These are phyloP conservation scores for Chionoecetes opilio DNA, from an alignment of 1,140 invertebrate species.

Conservation along the genomic window DNA sequence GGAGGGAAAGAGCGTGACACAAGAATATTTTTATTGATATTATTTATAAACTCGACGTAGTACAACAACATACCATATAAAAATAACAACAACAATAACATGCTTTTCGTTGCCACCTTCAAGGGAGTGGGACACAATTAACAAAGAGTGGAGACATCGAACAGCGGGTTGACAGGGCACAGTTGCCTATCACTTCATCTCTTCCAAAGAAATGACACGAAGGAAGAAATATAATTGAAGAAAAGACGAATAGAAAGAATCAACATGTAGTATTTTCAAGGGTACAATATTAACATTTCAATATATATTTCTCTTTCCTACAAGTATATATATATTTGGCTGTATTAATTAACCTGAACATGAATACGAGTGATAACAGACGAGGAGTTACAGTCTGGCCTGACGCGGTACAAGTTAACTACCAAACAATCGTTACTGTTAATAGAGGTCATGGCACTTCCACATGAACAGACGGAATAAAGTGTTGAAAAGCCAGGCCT, in stretches of 20 bases:
- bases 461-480: too few species aligned
- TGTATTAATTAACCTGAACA: neutral
- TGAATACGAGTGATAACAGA: neutral
- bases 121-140: neutral
- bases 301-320: slow-evolving; percentile 9
- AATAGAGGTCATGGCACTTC: too few species aligned
- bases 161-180: too few species aligned
- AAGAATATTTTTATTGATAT: neutral
- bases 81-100: slow-evolving; percentile 31
- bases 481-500: too few species aligned
- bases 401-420: too few species aligned
- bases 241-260: neutral
- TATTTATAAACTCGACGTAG: neutral
- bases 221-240: neutral
- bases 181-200: neutral
- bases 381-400: too few species aligned
- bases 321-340: slow-evolving; percentile 17
- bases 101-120: neutral
- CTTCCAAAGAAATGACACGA: neutral
- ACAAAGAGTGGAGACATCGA: neutral
- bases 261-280: neutral
- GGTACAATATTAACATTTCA: slow-evolving; percentile 31
- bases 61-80: slow-evolving; percentile 30
- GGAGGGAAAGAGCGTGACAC: neutral
- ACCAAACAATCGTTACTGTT: too few species aligned